Percentiles rank a stretch among this genome's conserved stretches.
These are phyloP conservation scores for Drosophila acutilabella DNA, from an alignment of 2,888 invertebrate genomes.

Conservation along the genomic window DNA sequence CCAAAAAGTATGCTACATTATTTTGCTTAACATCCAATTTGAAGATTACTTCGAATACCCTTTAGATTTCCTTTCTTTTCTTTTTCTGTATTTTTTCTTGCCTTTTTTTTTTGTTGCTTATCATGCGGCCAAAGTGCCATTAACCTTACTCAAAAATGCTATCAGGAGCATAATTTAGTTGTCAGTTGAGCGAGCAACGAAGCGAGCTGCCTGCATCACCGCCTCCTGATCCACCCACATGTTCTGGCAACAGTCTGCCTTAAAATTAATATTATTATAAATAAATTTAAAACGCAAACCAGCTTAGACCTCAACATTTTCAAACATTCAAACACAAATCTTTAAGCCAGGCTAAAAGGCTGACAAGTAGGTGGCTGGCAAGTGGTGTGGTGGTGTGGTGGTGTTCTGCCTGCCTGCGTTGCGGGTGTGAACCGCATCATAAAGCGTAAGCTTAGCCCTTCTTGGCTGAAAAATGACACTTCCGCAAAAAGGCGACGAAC, in stretches of 20 bases:
- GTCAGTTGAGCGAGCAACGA: slow-evolving; percentile 44
- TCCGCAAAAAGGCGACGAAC: slow-evolving; percentile 58
- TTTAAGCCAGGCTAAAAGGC: slow-evolving; percentile 17
- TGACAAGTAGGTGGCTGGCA: slow-evolving; percentile 20
- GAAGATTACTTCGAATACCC: slow-evolving; percentile 25
- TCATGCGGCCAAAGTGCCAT: slow-evolving; percentile 32
- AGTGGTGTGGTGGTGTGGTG: background rate
- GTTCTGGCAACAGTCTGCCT: slow-evolving; percentile 40
- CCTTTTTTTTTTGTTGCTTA: slow-evolving; percentile 16
- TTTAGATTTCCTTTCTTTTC: slow-evolving; percentile 13
- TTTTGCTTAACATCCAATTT: slow-evolving; percentile 27
- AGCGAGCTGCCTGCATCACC: slow-evolving; percentile 13
- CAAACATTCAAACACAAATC: slow-evolving; percentile 29
- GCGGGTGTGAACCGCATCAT: slow-evolving; percentile 66
- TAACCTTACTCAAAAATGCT: slow-evolving; percentile 71
- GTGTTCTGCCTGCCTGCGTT: slow-evolving; percentile 28
- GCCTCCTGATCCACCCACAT: slow-evolving; percentile 1
- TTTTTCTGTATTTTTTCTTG: background rate
- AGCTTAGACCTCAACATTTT: slow-evolving; percentile 60
- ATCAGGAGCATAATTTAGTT: slow-evolving; percentile 74
- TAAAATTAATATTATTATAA: slow-evolving; percentile 76
- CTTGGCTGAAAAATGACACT: slow-evolving; percentile 80
- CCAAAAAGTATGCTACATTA: slow-evolving; percentile 44
- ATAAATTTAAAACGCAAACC: slow-evolving; percentile 71
- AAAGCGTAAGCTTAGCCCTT: slow-evolving; percentile 73